Evolutionary conservation across 2,888 invertebrate genomes (phyloP).

Genomic region (Halictus quadricinctus): DNA sequence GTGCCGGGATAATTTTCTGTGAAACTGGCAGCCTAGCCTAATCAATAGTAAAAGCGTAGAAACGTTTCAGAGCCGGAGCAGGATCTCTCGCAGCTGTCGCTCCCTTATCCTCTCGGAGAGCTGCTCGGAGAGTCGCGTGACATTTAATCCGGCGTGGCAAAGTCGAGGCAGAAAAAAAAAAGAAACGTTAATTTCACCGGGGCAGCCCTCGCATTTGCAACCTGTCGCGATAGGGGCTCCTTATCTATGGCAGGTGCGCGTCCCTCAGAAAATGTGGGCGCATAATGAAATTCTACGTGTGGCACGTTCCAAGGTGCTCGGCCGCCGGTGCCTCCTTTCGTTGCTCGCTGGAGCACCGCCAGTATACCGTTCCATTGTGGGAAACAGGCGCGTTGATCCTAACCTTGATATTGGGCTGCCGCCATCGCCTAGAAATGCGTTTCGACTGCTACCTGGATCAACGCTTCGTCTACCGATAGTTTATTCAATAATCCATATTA

Average conservation of each 20-base stretch:
- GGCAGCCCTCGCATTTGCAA: slow-evolving; percentile 54
- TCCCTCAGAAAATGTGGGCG: slow-evolving; percentile 69
- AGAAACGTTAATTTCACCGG: slow-evolving; percentile 39
- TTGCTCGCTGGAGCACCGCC: neutral
- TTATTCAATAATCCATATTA: too few relatives aligned
- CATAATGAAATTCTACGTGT: slow-evolving; percentile 44
- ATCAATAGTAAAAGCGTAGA: neutral
- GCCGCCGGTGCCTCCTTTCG: slow-evolving; percentile 9
- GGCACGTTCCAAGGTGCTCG: slow-evolving; percentile 34
- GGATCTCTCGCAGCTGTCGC: slow-evolving; percentile 38
- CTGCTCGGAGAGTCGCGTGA: slow-evolving; percentile 38
- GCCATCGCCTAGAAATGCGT: too few relatives aligned
- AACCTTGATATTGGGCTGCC: neutral
- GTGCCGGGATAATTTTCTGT: neutral
- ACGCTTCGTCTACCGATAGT: too few relatives aligned
- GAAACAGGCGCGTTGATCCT: neutral
- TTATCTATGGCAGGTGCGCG: slow-evolving; percentile 72
- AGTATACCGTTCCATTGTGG: neutral
- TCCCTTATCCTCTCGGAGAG: slow-evolving; percentile 37
- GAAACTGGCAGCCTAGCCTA: neutral
- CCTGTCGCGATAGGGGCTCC: slow-evolving; percentile 58
- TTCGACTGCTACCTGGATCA: neutral
- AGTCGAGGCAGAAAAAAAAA: slow-evolving; percentile 22
- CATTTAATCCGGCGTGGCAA: slow-evolving; percentile 39
- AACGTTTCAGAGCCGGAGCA: neutral